These are phyloP conservation scores for Tetanocera ferruginea DNA, from an alignment of 2,888 invertebrate genomes.

Conservation along the genomic window DNA sequence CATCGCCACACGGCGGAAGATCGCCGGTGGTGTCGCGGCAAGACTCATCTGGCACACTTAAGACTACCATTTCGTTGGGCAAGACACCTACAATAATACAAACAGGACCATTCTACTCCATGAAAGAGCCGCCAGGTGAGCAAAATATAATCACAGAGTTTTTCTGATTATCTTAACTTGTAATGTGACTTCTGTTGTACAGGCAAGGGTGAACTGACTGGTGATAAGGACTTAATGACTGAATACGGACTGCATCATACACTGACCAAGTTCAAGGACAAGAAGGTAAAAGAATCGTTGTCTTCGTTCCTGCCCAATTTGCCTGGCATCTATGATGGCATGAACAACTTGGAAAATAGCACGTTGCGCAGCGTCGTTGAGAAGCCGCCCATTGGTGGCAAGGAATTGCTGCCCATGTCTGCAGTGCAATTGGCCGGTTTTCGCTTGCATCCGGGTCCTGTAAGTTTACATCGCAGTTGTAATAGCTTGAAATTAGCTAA, in stretches of 20 bases:
- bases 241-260: constrained; percentile 97
- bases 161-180: background rate
- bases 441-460: constrained; percentile 92
- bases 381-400: constrained; percentile 93
- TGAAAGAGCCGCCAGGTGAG: constrained; percentile 94
- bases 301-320: constrained; percentile 95
- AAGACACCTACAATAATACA: constrained; percentile 98
- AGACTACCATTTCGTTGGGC: constrained; percentile 96
- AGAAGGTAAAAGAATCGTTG: constrained; percentile 93
- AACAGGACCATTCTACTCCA: constrained; percentile 97
- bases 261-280: constrained; percentile 97
- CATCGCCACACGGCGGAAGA: constrained; percentile 94
- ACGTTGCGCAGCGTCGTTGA: constrained; percentile 94
- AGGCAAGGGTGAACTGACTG: constrained; percentile 94
- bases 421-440: constrained; percentile 93
- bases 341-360: constrained; percentile 85
- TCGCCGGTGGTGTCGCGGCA: constrained; percentile 96
- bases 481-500: background rate
- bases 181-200: background rate
- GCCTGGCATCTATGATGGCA: constrained; percentile 95
- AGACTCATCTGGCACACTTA: constrained; percentile 96
- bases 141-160: background rate
- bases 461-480: constrained; percentile 49
- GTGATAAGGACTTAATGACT: constrained; percentile 96
- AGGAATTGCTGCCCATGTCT: constrained; percentile 87